Percentiles rank a stretch among this genome's conserved stretches.
Conservation (phyloP, 2,888 invertebrate genomes). For the Ptilodon capucinus region DNA sequence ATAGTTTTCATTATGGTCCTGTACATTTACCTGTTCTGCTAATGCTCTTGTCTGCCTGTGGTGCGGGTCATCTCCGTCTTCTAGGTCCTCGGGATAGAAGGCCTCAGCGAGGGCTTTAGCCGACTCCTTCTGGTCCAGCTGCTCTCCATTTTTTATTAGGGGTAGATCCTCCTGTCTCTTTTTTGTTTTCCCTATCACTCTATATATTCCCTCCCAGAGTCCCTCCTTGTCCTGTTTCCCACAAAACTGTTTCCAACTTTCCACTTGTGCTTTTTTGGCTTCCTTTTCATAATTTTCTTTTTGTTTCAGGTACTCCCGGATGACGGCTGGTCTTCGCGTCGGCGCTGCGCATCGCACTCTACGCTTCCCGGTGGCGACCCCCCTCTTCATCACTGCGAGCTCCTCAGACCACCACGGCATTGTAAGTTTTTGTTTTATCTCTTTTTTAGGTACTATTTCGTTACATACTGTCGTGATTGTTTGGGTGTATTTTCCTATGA, state of each 20-base stretch:
- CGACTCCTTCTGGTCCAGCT: too few species aligned
- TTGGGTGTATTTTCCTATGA: neutral
- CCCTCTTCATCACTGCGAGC: neutral
- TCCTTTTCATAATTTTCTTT: neutral
- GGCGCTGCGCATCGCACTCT: conserved; percentile 2
- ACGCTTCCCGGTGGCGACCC: neutral
- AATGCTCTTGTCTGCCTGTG: too few species aligned
- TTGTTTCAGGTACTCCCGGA: conserved; percentile 4
- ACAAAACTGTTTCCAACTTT: conserved; percentile 15
- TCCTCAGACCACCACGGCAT: conserved; percentile 7
- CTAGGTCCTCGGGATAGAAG: too few species aligned
- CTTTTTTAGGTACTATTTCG: neutral
- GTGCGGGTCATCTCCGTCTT: too few species aligned
- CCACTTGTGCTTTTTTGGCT: neutral
- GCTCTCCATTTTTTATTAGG: neutral
- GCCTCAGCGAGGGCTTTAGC: too few species aligned
- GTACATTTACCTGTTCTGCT: too few species aligned
- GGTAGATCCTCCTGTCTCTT: conserved; percentile 3
- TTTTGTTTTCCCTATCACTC: conserved; percentile 1
- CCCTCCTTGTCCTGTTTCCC: neutral
- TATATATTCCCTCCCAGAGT: conserved; percentile 1
- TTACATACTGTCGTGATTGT: neutral
- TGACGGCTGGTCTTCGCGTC: conserved; percentile 2
- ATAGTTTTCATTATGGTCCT: too few species aligned
- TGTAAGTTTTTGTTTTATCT: neutral